Conservation (phyloP, 2,797 vertebrate genomes). For the Parauchenoglanis punctatus region DNA sequence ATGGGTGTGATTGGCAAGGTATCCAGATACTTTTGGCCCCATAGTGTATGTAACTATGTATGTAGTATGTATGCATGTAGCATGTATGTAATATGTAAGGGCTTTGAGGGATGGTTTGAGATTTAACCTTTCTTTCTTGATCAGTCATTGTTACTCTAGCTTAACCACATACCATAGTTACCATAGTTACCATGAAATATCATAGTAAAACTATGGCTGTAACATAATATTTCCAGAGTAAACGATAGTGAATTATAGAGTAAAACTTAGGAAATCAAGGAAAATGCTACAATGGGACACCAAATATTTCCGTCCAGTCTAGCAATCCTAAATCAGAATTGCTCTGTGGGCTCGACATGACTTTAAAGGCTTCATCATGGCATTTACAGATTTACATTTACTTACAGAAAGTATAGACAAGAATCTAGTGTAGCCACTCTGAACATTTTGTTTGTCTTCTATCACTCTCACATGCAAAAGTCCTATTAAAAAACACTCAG, state of each 20-base stretch:
- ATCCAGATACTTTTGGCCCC: not conserved
- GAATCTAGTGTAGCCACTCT: not conserved
- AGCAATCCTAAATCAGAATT: not conserved
- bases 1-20: not conserved
- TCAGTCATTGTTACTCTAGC: not conserved
- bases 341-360: not conserved
- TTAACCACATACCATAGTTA: slow-evolving; percentile 1
- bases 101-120: not conserved
- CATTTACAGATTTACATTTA: not conserved
- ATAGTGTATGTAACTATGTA: not conserved
- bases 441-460: not conserved
- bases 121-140: not conserved
- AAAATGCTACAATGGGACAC: not conserved
- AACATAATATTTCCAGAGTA: not conserved
- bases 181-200: slow-evolving; percentile 1
- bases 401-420: not conserved
- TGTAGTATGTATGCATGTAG: not conserved
- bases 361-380: not conserved
- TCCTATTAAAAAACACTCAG: slow-evolving; percentile 18
- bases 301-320: not conserved
- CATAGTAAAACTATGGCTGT: not conserved
- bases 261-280: not conserved
- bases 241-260: not conserved
- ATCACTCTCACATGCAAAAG: slow-evolving; percentile 1
- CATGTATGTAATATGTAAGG: not conserved